A percentile compares a stretch with the other conserved stretches of the same genome.
phyloP scores from a whole-genome alignment of 2,797 vertebrate genomes.

The Diglossa cyanea region DNA sequence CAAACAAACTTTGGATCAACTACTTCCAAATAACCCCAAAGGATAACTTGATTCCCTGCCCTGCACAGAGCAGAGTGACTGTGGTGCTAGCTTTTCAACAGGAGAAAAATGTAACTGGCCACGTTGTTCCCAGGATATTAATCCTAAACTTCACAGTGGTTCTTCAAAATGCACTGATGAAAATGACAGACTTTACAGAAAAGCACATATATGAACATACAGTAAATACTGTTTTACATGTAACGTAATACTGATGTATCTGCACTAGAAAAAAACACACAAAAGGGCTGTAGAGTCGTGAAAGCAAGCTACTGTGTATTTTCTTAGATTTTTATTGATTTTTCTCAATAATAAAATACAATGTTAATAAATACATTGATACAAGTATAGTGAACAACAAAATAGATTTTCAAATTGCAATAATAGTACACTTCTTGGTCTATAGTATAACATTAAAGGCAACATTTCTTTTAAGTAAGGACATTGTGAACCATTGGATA shows the following conservation, averaged over 20 bases:
- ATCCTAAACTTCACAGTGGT: slow-evolving; percentile 1
- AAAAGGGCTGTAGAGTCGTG: slow-evolving; percentile 71
- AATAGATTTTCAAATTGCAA: slow-evolving; percentile 74
- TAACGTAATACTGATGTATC: background rate
- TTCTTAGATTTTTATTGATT: slow-evolving; percentile 79
- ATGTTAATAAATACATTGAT: slow-evolving; percentile 78
- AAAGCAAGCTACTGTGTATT: slow-evolving; percentile 74
- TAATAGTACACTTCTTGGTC: slow-evolving; percentile 74
- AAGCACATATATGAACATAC: slow-evolving; percentile 34
- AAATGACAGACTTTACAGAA: slow-evolving; percentile 23
- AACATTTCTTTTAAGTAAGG: slow-evolving; percentile 74
- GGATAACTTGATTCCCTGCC: background rate
- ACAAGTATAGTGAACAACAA: slow-evolving; percentile 78
- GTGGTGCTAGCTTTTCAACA: slow-evolving; percentile 38
- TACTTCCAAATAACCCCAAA: background rate
- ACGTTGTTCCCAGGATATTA: background rate
- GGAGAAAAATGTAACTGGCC: slow-evolving; percentile 49
- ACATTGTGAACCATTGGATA: slow-evolving; percentile 74
- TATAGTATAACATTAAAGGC: slow-evolving; percentile 76
- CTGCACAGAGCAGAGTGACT: background rate
- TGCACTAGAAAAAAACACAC: slow-evolving; percentile 73
- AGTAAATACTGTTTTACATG: slow-evolving; percentile 1
- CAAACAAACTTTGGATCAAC: background rate
- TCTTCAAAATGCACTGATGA: background rate
- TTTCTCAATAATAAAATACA: slow-evolving; percentile 82